Evolutionary conservation across 2,797 vertebrate species (phyloP), one percentile per base, ranked within the genome.

Genomic region (Taeniopygia guttata): DNA sequence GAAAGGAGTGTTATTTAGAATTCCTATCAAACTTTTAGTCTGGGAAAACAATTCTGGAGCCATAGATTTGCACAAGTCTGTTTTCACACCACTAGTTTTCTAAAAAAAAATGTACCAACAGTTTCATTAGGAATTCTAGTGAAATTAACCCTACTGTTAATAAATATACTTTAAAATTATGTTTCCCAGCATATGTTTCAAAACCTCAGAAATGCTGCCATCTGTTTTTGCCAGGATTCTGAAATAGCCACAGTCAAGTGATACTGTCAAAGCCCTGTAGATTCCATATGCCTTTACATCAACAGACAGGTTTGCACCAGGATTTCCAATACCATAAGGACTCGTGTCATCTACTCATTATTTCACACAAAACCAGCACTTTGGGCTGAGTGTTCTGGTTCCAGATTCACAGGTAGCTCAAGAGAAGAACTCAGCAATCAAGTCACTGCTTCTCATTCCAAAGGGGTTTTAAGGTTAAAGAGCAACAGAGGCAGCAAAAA

Each of bases 201-300:
- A 74, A 93, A 78, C 43, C 79, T 70, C 85, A 75, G 75, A 74
- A 75, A 48, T 16, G 34, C 27, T 87, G 43, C 92, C 95, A 95
- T 94, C 96, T 97, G 93, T 2, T 95, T 91, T 81, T 87, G 80
- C 70, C 83, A 87, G 63, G 46, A 48, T 90, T 93, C 64, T 66
- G 70, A 94, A 94, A 94, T 69, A 92, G 84, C 90, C 78, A 34
- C 76, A 82, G 76, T 78, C 87, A 59, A 93, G 64, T 3, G 20
- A 55, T 88, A 5, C 80, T 78, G 73, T 86, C 89, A 88, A 25
- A 73, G 46, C 55, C 59, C 59, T 38, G 84, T 62, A 74, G 72
- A 76, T 63, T 83, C 93, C 95, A 46, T 83, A 81, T 91, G 90
- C 89, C 56, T 74, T 74, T 70, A 67, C 89, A 91, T 60, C 87